Evolutionary conservation across 2,888 invertebrate genomes (phyloP).

Genomic region (Drosophila mulleri): DNA sequence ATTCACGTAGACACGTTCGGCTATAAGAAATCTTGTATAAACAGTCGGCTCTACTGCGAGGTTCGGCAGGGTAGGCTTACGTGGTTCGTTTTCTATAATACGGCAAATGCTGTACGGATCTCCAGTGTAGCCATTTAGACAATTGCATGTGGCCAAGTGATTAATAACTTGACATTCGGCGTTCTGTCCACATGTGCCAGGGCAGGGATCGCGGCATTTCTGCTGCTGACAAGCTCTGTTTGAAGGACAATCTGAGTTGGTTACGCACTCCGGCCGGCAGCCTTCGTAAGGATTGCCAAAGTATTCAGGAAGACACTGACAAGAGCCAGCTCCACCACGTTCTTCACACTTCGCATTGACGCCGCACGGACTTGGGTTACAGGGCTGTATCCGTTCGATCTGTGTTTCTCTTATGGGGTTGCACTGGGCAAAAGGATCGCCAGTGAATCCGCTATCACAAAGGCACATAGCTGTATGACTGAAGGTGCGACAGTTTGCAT

Average conservation of each 20-base stretch:
- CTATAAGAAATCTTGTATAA: constrained; percentile 79
- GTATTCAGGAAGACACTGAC: constrained; percentile 89
- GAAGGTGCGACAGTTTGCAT: constrained; percentile 87
- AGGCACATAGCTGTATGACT: constrained; percentile 87
- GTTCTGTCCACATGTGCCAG: constrained; percentile 88
- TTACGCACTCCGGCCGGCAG: constrained; percentile 89
- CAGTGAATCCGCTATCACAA: constrained; percentile 87
- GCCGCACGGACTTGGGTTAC: constrained; percentile 87
- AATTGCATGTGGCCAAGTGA: constrained; percentile 88
- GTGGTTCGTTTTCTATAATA: constrained; percentile 83
- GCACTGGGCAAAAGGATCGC: constrained; percentile 87
- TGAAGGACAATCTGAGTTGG: constrained; percentile 89
- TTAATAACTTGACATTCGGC: constrained; percentile 89
- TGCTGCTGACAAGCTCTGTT: constrained; percentile 89
- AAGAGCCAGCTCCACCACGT: constrained; percentile 90
- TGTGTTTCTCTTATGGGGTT: constrained; percentile 85
- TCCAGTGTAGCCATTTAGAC: constrained; percentile 87
- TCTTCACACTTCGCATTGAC: constrained; percentile 90
- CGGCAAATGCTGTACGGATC: constrained; percentile 89
- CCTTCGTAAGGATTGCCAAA: constrained; percentile 92
- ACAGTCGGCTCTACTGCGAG: not conserved
- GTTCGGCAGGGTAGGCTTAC: constrained; percentile 83
- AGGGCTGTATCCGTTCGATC: constrained; percentile 84
- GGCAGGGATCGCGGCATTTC: constrained; percentile 88
- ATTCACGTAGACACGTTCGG: constrained; percentile 85